These are phyloP conservation scores for Platyrinchus mystaceus DNA, from an alignment of 2,797 vertebrate species.

Conservation along the genomic window DNA sequence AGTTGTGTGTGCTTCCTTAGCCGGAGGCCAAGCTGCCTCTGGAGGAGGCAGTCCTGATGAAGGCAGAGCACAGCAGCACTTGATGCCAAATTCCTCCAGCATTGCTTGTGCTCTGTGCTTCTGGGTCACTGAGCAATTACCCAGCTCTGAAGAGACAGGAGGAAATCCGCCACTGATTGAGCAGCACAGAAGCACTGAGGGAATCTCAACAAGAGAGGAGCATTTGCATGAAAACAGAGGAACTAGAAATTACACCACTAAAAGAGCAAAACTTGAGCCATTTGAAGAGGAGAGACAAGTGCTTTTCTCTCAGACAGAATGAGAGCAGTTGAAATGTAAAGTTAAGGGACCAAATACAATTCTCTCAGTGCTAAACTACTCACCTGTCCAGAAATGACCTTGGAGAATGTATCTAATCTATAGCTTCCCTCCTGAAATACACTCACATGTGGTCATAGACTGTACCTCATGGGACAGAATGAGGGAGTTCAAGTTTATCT, in stretches of 20 bases:
- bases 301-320: neutral
- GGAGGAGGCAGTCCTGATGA: neutral
- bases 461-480: neutral
- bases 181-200: neutral
- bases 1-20: neutral
- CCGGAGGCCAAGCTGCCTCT: neutral
- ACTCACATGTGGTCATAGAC: neutral
- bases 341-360: neutral
- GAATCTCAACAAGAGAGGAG: neutral
- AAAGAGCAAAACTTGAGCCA: neutral
- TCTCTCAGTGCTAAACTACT: neutral
- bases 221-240: neutral
- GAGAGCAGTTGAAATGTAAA: neutral
- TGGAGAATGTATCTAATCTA: neutral
- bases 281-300: neutral
- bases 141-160: neutral
- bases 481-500: neutral
- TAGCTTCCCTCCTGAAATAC: neutral
- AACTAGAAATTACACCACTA: neutral
- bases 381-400: neutral
- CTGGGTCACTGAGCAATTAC: constrained; percentile 19
- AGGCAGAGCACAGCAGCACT: neutral
- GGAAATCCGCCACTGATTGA: neutral
- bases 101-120: neutral
- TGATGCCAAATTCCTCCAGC: neutral